Evolutionary conservation across 2,797 vertebrate species (phyloP), one percentile per base, ranked within the genome.

Genomic region (Schizopygopsis malacanthus): DNA sequence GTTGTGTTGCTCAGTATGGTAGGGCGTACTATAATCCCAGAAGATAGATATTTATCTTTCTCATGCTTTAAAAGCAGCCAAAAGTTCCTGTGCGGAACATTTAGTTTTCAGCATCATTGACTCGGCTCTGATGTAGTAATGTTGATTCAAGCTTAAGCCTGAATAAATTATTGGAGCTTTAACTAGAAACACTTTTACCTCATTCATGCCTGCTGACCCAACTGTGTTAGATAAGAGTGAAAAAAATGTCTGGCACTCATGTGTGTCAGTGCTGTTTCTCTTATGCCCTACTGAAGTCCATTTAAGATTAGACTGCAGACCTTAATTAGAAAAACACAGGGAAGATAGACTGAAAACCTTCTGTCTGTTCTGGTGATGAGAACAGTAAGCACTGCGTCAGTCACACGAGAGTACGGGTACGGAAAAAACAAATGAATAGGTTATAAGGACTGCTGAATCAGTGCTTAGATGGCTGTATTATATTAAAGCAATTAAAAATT

Each of bases 91-190:
- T 43, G 9, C 10, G 3, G 41, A 85, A 47, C 52, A 47, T 85
- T 72, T 79, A 37, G 25, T 69, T 79, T 79, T 85, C 52, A 47
- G 75, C 39, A 71, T 79, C 76, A 71, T n/a, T 79, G 25, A 85
- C 61, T 71, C 22, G 2, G 75, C 18, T 22, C 65, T 84, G n/a
- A 78, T 78, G 6, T 13, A 56, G 59, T 18, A 33, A 20, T 85
- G 76, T 72, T 85, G 80, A 33, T 72, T 79, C 65, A 25, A 85
- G 67, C 77, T 81, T 39, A 69, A 81, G 82, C 61, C 54, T 50
- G 67, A 72, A 72, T 79, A 85, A 71, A 85, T 71, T 47, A 85
- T 11, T 72, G 56, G 20, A 43, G 69, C 70, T 61, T 79, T 45
- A 81, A 15, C 82, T n/a, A 45, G 75, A 79, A 72, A 22, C 28